Conservation (phyloP, 1,140 invertebrate genomes). For the Rhagoletis pomonella region DNA sequence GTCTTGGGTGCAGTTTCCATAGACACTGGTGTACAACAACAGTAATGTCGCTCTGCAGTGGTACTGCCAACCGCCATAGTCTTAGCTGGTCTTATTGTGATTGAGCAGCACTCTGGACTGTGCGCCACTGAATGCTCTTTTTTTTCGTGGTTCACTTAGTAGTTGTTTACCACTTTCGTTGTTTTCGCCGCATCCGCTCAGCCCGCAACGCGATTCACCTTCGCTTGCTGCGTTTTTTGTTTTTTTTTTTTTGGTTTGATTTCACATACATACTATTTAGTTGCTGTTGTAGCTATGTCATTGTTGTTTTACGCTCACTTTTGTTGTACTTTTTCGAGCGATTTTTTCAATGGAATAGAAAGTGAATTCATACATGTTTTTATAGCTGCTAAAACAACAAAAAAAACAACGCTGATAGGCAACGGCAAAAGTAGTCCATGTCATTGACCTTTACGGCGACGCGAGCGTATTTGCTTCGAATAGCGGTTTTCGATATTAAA, state of each 20-base stretch:
- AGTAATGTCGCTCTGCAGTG: not conserved
- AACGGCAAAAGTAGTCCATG: conserved; percentile 67
- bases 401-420: conserved; percentile 5
- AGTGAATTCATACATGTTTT: conserved; percentile 66
- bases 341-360: conserved; percentile 73
- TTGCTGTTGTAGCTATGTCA: conserved; percentile 28
- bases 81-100: not conserved
- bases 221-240: not conserved
- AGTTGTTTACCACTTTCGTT: conserved; percentile 72
- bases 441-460: conserved; percentile 67
- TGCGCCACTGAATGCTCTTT: not conserved
- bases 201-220: not conserved
- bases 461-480: not conserved
- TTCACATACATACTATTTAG: not conserved
- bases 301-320: conserved; percentile 24
- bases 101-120: not conserved
- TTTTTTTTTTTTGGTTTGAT: not conserved
- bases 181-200: not conserved
- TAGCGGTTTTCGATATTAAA: conserved; percentile 43
- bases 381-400: conserved; percentile 24
- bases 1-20: conserved; percentile 10
- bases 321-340: conserved; percentile 59
- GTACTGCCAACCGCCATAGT: not conserved
- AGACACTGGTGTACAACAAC: not conserved
- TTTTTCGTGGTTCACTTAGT: conserved; percentile 47